Evolutionary conservation across 2,113 vertebrate species (phyloP), one percentile per base, ranked within the genome.

Genomic region (Apteryx mantelli): DNA sequence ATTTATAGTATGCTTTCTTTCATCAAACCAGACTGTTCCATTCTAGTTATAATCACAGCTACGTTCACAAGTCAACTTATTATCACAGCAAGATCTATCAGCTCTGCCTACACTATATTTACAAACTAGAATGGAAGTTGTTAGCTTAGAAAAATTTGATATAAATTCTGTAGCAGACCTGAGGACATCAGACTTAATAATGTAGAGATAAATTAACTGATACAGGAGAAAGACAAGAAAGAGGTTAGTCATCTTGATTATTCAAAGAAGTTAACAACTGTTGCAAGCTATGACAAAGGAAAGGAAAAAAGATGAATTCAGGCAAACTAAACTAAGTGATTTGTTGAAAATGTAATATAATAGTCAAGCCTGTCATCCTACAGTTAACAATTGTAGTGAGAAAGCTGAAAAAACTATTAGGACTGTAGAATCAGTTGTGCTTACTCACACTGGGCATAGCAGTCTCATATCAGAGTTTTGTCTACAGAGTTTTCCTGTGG

Each of bases 41-140:
- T 91, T 97, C 50, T 73, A 63, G 91, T 92, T 86, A 81, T 82
- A 96, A 96, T 94, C 94, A 95, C 88, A 95, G 90, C 53, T 80
- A 92, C 24, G 63, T 95, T 95, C 91, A 92, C 83, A 91, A 94
- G 71, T 87, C 91, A 94, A 77, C 63, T 89, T 93, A 91, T 94
- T 91, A 96, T 88, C 94, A 78, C 95, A 96, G 95, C 28, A 38
- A 92, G 95, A 91, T 88, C 91, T 85, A 93, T 92, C 95, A 91
- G 89, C 63, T 93, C 82, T 93, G 91, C 93, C 95, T 89, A 92
- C 91, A 82, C 63, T 75, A 40, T 96, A 94, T 96, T 97, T 96
- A 95, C 96, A 94, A 94, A 93, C 88, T 42, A 77, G 46, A 95
- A 96, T 82, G 58, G 63, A 94, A 96, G 74, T 87, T 88, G 69